Base-by-base conservation (phyloP, 2,888 invertebrate species). In the Caenorhabditis drosophilae region DNA sequence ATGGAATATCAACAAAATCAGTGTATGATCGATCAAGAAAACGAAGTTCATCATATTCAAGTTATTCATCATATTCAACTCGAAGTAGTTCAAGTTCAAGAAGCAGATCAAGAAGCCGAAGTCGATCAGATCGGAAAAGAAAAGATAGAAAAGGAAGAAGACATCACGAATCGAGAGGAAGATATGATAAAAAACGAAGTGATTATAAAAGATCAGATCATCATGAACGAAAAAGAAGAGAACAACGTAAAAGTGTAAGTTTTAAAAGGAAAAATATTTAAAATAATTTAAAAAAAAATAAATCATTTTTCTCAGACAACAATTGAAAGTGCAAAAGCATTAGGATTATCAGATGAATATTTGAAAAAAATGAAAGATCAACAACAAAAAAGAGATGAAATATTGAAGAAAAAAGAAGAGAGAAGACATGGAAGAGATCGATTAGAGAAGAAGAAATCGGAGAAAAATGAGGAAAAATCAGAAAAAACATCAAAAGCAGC, bases 291-390 rank as follows among this genome's bases (percentile, higher is more conserved):
- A 47, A 31, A 12, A 2, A 22, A 26, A n/a, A 16, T 18, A 35
- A 48, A n/a, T 3, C 48, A 16, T 40, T 12, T 40, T 12, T 57
- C 50, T 23, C 42, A 57, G 50, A 31, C 45, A 4, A 46, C 66
- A 6, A 56, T 67, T 2, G 81, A 81, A 56, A 77, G 78, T 41
- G 81, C 77, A 1, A 70, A 75, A 46, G 80, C 78, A 3, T 56
- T 81, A 12, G 82, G 82, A 0, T 55, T 82, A 1, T 78, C 80
- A 35, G 66, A 64, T n/a, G 80, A 80, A 18, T 82, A 82, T 47
- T 60, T 82, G 41, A 40, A 59, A 23, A 75, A 75, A 52, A 48
- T 82, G 25, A 81, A 83, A 45, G 78, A 82, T 38, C 82, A 82
- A 58, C 76, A 80, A 56, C 56, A 69, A 36, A 54, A 66, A 23